Base-by-base conservation (phyloP, 2,113 vertebrate species). In the Albula goreensis region DNA sequence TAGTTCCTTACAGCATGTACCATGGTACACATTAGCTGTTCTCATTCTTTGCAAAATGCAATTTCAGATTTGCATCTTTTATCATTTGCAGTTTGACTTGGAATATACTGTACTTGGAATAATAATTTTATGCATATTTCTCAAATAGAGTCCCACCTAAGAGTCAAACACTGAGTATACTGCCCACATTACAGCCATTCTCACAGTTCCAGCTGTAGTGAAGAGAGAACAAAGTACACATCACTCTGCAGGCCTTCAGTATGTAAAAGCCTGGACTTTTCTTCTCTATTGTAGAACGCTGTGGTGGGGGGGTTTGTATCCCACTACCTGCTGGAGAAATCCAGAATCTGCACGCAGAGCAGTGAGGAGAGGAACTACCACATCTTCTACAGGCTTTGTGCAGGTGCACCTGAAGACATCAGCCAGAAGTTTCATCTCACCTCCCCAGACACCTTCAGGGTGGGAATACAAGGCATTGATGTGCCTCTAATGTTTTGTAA, bases 271-370 rank as follows among this genome's bases (percentile, higher is more conserved):
- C 48, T 63, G 17, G 19, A 19, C 49, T 2, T 13, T 17, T 15
- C 0, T 1, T 70, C 4, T 50, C 12, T 52, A 56, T 87, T 50
- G 52, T 93, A 99, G 98, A 97, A 97, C 78, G 91, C 96, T 0
- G 98, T 99, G 81, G 98, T 99, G 78, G 98, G 98, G 53, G 98
- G 98, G 87, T 99, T 99, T 90, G 98, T 99, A 85, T 99, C 98
- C 0, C 98, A 99, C 92, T 99, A 99, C 92, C 97, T 99, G 87
- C 95, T 99, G 95, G 98, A 99, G 95, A 99, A 99, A 94, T 99
- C 98, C 4, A 95, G 98, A 87, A 99, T 99, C 92, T 99, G 98
- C 94, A 95, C 94, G n/a, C 98, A 99, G 92, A 94, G 98, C 87
- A 92, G 96, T 41, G 98, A 99, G 89, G 98, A 99, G 95, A 97